A percentile compares a stretch with the other conserved stretches of the same genome.
These are phyloP conservation scores for Piliocolobus tephrosceles DNA, from an alignment of 2,113 vertebrate species.

Conservation along the genomic window DNA sequence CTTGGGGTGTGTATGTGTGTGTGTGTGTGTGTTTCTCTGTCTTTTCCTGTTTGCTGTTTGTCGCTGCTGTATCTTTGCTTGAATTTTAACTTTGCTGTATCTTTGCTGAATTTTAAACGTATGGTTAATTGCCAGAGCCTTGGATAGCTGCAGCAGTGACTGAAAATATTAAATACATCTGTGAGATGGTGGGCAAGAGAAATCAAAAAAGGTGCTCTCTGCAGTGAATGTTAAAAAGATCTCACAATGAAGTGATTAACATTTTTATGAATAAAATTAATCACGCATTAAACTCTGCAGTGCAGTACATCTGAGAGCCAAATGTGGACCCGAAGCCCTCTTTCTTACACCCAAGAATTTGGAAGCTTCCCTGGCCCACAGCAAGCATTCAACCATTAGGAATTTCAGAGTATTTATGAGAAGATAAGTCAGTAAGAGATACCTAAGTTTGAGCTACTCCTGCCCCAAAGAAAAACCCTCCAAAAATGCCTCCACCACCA, in stretches of 20 bases:
- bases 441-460: conserved; percentile 63
- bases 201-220: conserved; percentile 82
- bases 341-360: conserved; percentile 71
- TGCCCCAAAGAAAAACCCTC: not conserved
- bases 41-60: not conserved
- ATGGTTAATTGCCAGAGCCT: conserved; percentile 83
- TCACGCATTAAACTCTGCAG: conserved; percentile 86
- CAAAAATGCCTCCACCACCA: not conserved
- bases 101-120: conserved; percentile 75
- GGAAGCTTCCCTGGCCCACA: conserved; percentile 70
- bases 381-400: conserved; percentile 69
- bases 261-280: conserved; percentile 93
- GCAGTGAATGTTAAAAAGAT: conserved; percentile 86
- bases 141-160: conserved; percentile 73
- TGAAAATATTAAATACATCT: conserved; percentile 85
- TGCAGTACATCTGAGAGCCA: conserved; percentile 84
- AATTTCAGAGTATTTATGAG: conserved; percentile 71
- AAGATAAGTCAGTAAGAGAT: conserved; percentile 69
- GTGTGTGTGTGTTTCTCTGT: not conserved
- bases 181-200: conserved; percentile 79
- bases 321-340: conserved; percentile 78
- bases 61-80: conserved; percentile 48
- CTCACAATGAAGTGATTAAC: conserved; percentile 90
- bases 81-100: not conserved
- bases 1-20: not conserved